A percentile compares a stretch with the other conserved stretches of the same genome.
phyloP scores from a whole-genome alignment of 2,113 vertebrate species.

The Neomonachus schauinslandi region DNA sequence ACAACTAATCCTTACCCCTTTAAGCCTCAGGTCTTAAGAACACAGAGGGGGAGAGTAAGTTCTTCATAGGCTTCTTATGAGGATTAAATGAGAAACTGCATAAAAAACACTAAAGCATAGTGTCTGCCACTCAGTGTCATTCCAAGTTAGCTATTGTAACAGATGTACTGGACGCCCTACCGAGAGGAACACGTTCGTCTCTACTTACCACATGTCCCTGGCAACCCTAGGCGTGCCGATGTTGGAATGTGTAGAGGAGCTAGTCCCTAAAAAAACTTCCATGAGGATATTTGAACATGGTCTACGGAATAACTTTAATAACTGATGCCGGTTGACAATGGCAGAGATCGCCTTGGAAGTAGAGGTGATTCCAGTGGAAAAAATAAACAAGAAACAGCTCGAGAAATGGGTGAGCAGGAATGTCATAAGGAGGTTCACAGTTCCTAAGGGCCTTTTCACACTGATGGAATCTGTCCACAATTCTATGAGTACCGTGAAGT shows the following conservation, averaged over 20 bases:
- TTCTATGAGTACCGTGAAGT: neutral
- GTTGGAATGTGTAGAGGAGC: neutral
- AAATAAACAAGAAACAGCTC: neutral
- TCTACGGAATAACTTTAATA: neutral
- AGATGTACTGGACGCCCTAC: neutral
- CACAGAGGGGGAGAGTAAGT: neutral
- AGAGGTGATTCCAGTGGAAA: neutral
- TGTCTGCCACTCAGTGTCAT: neutral
- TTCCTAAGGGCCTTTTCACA: neutral
- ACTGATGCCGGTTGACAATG: neutral
- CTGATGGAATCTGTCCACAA: neutral
- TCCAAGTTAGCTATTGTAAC: neutral
- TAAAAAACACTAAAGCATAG: neutral
- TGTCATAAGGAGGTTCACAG: neutral
- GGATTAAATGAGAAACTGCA: neutral
- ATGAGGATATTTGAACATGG: neutral
- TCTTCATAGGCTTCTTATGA: conserved; percentile 9
- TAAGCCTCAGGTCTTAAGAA: neutral
- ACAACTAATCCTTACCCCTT: neutral
- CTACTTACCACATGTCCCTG: neutral
- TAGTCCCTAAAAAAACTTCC: neutral
- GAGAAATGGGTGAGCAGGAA: neutral
- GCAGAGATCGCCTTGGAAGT: neutral
- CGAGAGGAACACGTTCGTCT: neutral
- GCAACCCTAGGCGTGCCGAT: neutral